Percentiles rank a stretch among this genome's conserved stretches.
These are phyloP conservation scores for Geophilus truncorum DNA, from an alignment of 2,888 invertebrate species.

Conservation along the genomic window DNA sequence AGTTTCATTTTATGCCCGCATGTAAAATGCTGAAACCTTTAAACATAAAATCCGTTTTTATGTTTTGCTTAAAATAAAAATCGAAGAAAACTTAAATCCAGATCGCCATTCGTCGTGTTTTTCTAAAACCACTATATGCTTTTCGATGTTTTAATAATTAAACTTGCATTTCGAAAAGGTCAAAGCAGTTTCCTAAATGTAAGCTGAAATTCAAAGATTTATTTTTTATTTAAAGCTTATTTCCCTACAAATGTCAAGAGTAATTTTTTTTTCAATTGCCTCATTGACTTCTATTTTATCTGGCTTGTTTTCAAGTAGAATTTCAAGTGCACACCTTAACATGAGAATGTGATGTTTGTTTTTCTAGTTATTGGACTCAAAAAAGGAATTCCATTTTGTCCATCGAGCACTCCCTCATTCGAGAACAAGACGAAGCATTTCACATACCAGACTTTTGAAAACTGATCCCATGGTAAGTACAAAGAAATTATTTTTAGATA, in stretches of 20 bases:
- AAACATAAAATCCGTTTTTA: not conserved
- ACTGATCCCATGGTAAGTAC: constrained; percentile 84
- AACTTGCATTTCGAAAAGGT: no score
- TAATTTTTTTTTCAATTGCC: not conserved
- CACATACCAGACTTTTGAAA: constrained; percentile 79
- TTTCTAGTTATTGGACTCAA: constrained; percentile 77
- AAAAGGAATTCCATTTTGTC: constrained; percentile 88
- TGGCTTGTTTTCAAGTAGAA: not conserved
- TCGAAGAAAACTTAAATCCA: no score
- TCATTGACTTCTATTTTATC: no score
- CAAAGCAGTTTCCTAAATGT: not conserved
- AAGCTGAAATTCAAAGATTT: not conserved
- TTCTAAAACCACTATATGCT: no score
- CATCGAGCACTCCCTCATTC: constrained; percentile 86
- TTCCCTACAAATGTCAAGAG: not conserved
- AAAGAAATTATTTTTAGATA: not conserved
- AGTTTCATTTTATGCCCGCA: not conserved
- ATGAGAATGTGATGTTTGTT: not conserved
- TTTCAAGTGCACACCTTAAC: not conserved
- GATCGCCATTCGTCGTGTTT: no score
- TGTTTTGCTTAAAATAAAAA: not conserved
- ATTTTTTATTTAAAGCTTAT: not conserved
- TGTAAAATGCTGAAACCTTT: not conserved
- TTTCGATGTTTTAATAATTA: no score
- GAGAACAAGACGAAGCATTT: constrained; percentile 77